Percentiles rank a stretch among this genome's conserved stretches.
Conservation (phyloP, 2,113 vertebrate species). For the Aspiorhynchus laticeps region DNA sequence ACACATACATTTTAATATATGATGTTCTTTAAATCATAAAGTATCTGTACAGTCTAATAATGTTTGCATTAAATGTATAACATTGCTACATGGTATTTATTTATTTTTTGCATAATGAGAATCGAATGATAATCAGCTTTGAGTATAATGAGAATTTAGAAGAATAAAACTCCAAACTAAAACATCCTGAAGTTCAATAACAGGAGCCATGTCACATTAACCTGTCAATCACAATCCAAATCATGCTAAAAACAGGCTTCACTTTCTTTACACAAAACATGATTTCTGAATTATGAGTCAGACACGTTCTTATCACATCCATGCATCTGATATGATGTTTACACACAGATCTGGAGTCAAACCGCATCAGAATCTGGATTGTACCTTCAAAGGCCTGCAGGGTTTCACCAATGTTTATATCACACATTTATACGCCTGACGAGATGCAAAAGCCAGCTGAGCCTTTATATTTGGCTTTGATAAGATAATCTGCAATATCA, state of each 20-base stretch:
- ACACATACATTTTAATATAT: background rate
- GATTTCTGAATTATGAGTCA: background rate
- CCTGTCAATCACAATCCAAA: background rate
- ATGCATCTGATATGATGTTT: background rate
- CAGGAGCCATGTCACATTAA: background rate
- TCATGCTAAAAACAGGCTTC: background rate
- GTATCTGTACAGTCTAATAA: background rate
- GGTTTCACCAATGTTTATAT: no score
- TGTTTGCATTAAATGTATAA: no score
- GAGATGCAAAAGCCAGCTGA: no score
- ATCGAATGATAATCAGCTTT: background rate
- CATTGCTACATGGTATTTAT: no score
- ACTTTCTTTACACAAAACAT: background rate
- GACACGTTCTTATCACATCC: background rate
- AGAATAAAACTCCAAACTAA: no score
- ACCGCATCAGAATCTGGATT: background rate
- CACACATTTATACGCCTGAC: background rate
- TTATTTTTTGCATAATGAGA: background rate
- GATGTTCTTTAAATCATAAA: background rate
- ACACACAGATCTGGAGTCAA: background rate
- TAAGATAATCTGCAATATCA: background rate
- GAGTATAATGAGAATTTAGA: no score
- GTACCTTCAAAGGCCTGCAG: background rate
- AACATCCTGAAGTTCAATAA: no score
- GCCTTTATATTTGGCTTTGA: no score